Percentiles rank a stretch among this genome's conserved stretches.
Evolutionary conservation across 2,888 invertebrate species (phyloP).

Genomic region (Cosmia trapezina): DNA sequence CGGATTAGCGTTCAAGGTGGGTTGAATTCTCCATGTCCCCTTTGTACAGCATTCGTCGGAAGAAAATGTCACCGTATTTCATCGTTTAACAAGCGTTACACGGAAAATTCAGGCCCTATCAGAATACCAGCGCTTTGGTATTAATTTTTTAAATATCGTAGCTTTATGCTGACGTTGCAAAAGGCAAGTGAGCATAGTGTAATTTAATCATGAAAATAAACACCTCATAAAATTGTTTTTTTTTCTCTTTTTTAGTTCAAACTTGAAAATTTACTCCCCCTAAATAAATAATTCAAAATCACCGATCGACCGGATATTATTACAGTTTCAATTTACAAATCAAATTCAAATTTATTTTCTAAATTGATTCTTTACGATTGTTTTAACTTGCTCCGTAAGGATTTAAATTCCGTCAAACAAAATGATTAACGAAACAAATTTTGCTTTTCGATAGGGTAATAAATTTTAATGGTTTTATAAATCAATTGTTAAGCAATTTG

Average conservation of each 20-base stretch:
- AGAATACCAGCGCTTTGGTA: too few relatives aligned
- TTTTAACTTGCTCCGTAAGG: slow-evolving; percentile 1
- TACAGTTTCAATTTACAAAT: slow-evolving; percentile 8
- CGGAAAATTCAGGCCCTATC: neutral
- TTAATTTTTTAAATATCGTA: too few relatives aligned
- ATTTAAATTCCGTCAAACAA: slow-evolving; percentile 25
- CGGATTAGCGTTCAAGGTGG: neutral
- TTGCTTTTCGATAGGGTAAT: slow-evolving; percentile 22
- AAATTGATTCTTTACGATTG: neutral
- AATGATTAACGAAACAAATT: slow-evolving; percentile 45
- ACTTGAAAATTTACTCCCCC: neutral
- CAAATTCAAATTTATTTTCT: neutral
- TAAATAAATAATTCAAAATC: neutral
- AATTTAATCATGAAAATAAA: neutral
- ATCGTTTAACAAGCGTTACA: neutral
- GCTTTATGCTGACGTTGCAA: too few relatives aligned
- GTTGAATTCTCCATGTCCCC: neutral
- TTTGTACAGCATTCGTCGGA: neutral
- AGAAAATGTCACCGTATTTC: neutral
- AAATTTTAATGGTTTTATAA: slow-evolving; percentile 32
- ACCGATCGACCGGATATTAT: neutral
- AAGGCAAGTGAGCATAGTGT: neutral
- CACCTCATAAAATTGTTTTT: neutral
- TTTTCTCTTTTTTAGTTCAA: neutral
- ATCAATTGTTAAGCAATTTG: slow-evolving; percentile 17